phyloP scores from a whole-genome alignment of 2,888 invertebrate species.

The Eurytoma adleriae region DNA sequence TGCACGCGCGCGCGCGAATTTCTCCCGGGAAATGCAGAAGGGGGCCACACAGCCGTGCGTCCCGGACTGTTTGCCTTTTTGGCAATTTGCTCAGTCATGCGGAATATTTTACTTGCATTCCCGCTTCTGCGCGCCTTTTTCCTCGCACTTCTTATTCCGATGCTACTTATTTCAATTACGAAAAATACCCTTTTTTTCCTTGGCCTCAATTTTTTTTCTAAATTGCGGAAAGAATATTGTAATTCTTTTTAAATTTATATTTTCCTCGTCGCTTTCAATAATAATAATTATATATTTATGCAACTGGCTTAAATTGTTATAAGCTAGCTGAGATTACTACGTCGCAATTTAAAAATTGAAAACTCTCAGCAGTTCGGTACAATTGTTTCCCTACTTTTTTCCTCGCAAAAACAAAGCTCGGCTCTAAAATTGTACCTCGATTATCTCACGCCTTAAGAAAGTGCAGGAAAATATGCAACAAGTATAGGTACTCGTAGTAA shows the following conservation, averaged over 20 bases:
- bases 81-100: constrained; percentile 37
- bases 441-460: neutral
- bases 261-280: too few species aligned
- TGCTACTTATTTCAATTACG: neutral
- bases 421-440: too few species aligned
- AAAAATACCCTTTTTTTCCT: neutral
- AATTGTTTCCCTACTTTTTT: too few species aligned
- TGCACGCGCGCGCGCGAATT: constrained; percentile 17
- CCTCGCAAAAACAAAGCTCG: too few species aligned
- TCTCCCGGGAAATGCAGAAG: constrained; percentile 39
- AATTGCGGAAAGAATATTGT: too few species aligned
- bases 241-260: too few species aligned
- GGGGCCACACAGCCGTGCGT: neutral
- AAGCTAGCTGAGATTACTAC: too few species aligned
- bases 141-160: neutral
- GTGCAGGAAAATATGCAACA: neutral
- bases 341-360: too few species aligned
- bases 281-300: too few species aligned
- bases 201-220: too few species aligned
- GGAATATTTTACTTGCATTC: constrained; percentile 26
- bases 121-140: constrained; percentile 6
- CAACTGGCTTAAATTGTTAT: too few species aligned
- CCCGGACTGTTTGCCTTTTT: constrained; percentile 18
- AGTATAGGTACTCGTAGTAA: neutral
- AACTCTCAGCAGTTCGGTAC: too few species aligned